These are phyloP conservation scores for Lydus trimaculatus DNA, from an alignment of 2,888 invertebrate genomes.

Conservation along the genomic window DNA sequence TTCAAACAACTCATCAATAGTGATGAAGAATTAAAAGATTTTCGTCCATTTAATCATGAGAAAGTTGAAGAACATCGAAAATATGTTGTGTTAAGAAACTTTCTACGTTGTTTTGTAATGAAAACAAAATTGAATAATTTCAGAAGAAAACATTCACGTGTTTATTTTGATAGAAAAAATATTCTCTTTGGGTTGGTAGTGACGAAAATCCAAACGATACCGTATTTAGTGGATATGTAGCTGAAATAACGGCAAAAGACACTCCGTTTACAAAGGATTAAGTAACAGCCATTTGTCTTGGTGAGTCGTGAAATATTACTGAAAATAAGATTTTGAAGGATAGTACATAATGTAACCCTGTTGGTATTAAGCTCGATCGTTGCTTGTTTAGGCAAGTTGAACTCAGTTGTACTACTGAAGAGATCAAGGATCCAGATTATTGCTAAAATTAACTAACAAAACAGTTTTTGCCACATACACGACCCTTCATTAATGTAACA, in stretches of 20 bases:
- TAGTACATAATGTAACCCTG: constrained; percentile 52
- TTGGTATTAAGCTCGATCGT: constrained; percentile 51
- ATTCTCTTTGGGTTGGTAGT: constrained; percentile 47
- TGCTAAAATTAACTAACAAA: not conserved
- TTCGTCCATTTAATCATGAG: constrained; percentile 57
- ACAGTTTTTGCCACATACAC: not conserved
- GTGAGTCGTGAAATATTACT: constrained; percentile 49
- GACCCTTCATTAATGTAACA: too few relatives aligned
- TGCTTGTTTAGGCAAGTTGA: constrained; percentile 58
- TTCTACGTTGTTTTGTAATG: not conserved
- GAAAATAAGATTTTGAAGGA: constrained; percentile 37
- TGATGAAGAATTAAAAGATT: constrained; percentile 21
- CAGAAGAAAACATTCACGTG: too few relatives aligned
- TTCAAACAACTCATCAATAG: constrained; percentile 49
- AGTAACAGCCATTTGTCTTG: constrained; percentile 53
- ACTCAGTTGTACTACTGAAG: constrained; percentile 56
- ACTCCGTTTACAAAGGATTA: constrained; percentile 53
- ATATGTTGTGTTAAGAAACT: constrained; percentile 43
- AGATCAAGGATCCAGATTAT: constrained; percentile 53
- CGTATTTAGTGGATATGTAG: constrained; percentile 46
- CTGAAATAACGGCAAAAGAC: constrained; percentile 47
- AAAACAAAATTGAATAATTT: constrained; percentile 30
- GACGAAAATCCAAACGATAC: constrained; percentile 52
- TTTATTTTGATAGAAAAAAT: not conserved
- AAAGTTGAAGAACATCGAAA: constrained; percentile 50